These are phyloP conservation scores for Leptinotarsa tumamoca DNA, from an alignment of 2,888 invertebrate species.

Conservation along the genomic window DNA sequence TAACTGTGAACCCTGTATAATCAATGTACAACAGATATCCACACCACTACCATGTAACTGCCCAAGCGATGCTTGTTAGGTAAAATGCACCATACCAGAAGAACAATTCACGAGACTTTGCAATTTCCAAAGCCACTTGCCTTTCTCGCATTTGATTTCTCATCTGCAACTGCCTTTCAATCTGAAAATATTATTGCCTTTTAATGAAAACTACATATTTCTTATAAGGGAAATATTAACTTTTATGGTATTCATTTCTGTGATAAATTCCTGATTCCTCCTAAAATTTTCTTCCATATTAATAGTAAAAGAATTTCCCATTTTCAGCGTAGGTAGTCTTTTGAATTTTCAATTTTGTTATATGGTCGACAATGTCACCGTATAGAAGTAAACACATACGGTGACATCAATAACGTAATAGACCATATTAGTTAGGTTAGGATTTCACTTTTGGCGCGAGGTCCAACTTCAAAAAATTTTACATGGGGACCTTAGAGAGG, in stretches of 20 bases:
- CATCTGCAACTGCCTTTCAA: conserved; percentile 85
- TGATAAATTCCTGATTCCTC: conserved; percentile 78
- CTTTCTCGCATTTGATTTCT: conserved; percentile 83
- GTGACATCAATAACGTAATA: too few relatives aligned
- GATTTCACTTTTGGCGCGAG: too few relatives aligned
- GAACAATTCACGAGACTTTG: conserved; percentile 78
- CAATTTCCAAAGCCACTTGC: conserved; percentile 78
- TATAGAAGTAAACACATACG: too few relatives aligned
- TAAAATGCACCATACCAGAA: conserved; percentile 80
- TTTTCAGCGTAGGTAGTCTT: conserved; percentile 51
- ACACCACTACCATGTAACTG: conserved; percentile 68
- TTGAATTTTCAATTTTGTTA: too few relatives aligned
- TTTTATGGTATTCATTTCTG: conserved; percentile 75
- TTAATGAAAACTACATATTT: conserved; percentile 32
- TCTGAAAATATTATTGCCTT: conserved; percentile 65
- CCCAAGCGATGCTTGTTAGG: conserved; percentile 69
- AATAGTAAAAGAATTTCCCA: conserved; percentile 73
- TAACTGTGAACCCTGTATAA: conserved; percentile 46
- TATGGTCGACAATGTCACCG: too few relatives aligned
- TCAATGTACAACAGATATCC: not conserved
- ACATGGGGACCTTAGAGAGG: too few relatives aligned
- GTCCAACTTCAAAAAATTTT: too few relatives aligned
- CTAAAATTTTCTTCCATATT: conserved; percentile 77
- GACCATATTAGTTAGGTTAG: too few relatives aligned
- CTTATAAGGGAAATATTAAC: conserved; percentile 61